Percentiles rank a stretch among this genome's conserved stretches.
These are phyloP conservation scores for Seira sanloemensis DNA, from an alignment of 2,888 invertebrate genomes.

Conservation along the genomic window DNA sequence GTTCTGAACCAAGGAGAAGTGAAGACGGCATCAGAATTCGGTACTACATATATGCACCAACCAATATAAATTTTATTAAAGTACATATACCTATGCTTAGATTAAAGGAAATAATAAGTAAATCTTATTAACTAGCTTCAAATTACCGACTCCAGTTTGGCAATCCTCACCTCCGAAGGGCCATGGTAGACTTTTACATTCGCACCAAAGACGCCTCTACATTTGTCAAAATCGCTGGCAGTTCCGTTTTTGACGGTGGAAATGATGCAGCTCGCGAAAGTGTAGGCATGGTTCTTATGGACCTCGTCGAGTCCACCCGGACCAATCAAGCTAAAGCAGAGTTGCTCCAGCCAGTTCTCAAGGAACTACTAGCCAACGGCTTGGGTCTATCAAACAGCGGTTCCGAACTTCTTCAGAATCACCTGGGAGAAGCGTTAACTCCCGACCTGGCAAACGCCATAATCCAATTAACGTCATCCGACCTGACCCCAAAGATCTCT, in stretches of 20 bases:
- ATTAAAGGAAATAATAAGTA: background rate
- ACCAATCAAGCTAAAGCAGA: constrained; percentile 76
- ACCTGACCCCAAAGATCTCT: constrained; percentile 59
- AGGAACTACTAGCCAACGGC: constrained; percentile 80
- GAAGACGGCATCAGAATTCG: constrained; percentile 81
- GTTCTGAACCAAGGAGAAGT: constrained; percentile 80
- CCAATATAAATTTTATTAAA: constrained; percentile 6
- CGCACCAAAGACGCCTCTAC: constrained; percentile 81
- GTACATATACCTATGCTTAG: too few relatives aligned
- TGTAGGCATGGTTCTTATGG: constrained; percentile 80
- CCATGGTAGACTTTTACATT: constrained; percentile 80
- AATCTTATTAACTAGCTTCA: constrained; percentile 74
- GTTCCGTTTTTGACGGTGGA: constrained; percentile 61
- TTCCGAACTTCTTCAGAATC: constrained; percentile 82
- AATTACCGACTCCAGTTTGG: constrained; percentile 80
- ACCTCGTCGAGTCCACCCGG: constrained; percentile 75
- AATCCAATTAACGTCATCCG: constrained; percentile 81
- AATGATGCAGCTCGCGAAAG: constrained; percentile 76
- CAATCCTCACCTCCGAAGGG: constrained; percentile 78
- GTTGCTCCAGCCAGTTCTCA: constrained; percentile 63
- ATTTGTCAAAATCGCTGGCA: constrained; percentile 80
- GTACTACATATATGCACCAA: constrained; percentile 76
- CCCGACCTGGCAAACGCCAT: constrained; percentile 81
- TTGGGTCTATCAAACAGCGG: constrained; percentile 81
- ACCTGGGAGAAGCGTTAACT: constrained; percentile 82